Base-by-base conservation (phyloP, 2,888 invertebrate species). In the Pachycephus smyrnensis region DNA sequence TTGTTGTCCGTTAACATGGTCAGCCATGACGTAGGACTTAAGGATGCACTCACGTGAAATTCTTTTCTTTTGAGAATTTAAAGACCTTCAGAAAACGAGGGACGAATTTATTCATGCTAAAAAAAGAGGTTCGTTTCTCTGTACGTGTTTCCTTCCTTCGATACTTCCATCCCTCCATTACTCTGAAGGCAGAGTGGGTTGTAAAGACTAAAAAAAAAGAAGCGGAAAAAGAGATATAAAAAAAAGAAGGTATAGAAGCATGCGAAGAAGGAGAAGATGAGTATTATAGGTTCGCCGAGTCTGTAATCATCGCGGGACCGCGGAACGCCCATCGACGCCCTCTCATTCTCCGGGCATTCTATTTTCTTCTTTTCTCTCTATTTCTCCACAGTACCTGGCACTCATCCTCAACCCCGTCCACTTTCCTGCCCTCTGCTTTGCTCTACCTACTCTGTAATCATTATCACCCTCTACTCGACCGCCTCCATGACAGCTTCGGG, bases 221-320 rank as follows among this genome's bases (percentile, higher is more conserved):
- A 71, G 74, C 37, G 75, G 85, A 84, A 84, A 86, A 82, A 77
- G 77, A 77, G 77, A 78, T 36, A 69, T 77, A 77, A 73, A 76
- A 73, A 77, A 75, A 75, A 76, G 12, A 71, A 33, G 33, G 33
- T 31, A 71, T 32, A 12, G 71, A 71, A 33, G 12, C 71, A 71
- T 71, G 78, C 73, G 81, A 82, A 84, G 86, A 84, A 86, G 85
- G 86, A 85, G 82, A 83, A 83, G 84, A 84, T 81, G 91, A 93
- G 87, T 94, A 90, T 90, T 91, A 90, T 88, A 88, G 90, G 89
- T 87, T 87, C 84, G 88, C 86, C 86, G 87, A 87, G 89, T 85
- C 91, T 91, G 91, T 91, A 91, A 91, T 91, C 91, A 91, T 91
- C 90, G 90, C 89, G 87, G 87, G 89, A 87, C 91, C 91, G 91